Percentiles rank a stretch among this genome's conserved stretches.
phyloP scores from a whole-genome alignment of 2,797 vertebrate species.

The Brachyrhaphis roseni region DNA sequence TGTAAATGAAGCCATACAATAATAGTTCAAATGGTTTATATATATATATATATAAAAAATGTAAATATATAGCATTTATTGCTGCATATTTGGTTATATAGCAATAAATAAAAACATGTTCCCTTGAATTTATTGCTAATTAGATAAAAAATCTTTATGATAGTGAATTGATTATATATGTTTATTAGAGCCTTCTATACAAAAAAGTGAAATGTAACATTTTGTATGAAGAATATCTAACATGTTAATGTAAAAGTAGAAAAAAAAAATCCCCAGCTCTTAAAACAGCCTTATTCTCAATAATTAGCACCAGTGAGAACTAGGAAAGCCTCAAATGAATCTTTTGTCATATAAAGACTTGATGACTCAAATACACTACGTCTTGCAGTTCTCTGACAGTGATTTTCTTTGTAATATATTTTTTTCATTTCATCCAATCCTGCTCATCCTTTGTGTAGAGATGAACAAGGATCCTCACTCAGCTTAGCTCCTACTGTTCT shows the following conservation, averaged over 20 bases:
- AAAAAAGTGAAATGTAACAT: not conserved
- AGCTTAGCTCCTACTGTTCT: not conserved
- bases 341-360: not conserved
- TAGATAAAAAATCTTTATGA: not conserved
- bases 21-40: not conserved
- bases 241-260: not conserved
- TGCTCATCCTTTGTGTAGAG: not conserved
- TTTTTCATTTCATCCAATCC: not conserved
- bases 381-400: not conserved
- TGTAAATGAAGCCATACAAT: not conserved
- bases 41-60: not conserved
- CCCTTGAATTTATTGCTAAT: not conserved
- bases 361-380: not conserved
- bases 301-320: not conserved
- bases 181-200: not conserved
- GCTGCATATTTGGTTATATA: not conserved
- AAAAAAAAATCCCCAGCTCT: too few species aligned
- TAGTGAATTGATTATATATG: not conserved
- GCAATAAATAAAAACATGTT: not conserved
- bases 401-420: not conserved
- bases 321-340: not conserved
- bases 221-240: not conserved
- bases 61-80: too few species aligned
- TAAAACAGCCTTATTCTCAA: not conserved
- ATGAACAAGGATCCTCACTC: not conserved